phyloP scores from a whole-genome alignment of 2,888 invertebrate genomes.

The Oegoconia quadripuncta region DNA sequence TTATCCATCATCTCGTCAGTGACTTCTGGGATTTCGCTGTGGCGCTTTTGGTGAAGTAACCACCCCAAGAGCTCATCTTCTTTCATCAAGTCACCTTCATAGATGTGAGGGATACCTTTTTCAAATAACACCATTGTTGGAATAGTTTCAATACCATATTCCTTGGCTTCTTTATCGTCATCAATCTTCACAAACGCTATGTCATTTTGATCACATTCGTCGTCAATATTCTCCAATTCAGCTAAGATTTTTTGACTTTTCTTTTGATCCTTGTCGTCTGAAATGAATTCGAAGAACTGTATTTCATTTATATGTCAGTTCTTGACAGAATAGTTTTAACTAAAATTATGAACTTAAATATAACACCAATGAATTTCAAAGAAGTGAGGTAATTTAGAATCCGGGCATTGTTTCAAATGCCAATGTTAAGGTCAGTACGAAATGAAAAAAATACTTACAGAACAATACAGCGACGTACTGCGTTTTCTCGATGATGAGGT shows the following conservation, averaged over 20 bases:
- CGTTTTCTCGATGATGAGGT: constrained; percentile 92
- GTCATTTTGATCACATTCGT: constrained; percentile 94
- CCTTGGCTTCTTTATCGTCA: constrained; percentile 92
- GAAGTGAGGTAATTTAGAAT: constrained; percentile 35
- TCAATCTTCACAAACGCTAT: constrained; percentile 96
- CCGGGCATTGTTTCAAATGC: constrained; percentile 49
- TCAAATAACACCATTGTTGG: constrained; percentile 90
- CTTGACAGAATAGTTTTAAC: constrained; percentile 46
- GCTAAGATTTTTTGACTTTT: constrained; percentile 90
- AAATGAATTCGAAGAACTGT: constrained; percentile 65
- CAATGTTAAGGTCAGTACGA: constrained; percentile 34
- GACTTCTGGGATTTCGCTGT: constrained; percentile 94
- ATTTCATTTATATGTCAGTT: constrained; percentile 76
- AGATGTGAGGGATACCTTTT: constrained; percentile 85
- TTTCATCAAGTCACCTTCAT: constrained; percentile 92
- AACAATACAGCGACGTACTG: constrained; percentile 93
- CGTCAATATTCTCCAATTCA: constrained; percentile 95
- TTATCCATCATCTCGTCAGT: constrained; percentile 97
- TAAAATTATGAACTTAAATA: constrained; percentile 26
- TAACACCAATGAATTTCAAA: constrained; percentile 31
- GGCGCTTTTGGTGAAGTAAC: constrained; percentile 93
- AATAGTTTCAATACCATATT: constrained; percentile 90
- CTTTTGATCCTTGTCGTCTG: constrained; percentile 95
- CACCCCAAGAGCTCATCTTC: constrained; percentile 94
- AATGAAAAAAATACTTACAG: constrained; percentile 82